phyloP scores from a whole-genome alignment of 2,113 vertebrate genomes.

The Gymnorhina tibicen region DNA sequence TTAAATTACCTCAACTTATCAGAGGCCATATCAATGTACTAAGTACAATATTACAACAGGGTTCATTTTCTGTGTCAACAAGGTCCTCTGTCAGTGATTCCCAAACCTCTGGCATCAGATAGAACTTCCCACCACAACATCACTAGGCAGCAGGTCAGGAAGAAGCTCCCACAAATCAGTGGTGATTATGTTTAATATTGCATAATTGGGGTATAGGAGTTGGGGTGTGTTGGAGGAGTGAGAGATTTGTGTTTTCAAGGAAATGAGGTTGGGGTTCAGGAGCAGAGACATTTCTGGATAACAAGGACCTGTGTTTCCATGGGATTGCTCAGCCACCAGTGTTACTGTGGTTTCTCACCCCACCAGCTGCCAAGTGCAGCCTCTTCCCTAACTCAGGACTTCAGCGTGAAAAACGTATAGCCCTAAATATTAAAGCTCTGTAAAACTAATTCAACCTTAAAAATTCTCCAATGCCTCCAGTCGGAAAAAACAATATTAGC shows the following conservation, averaged over 20 bases:
- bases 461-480: background rate
- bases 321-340: background rate
- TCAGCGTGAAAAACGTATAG: background rate
- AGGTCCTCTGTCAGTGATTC: background rate
- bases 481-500: background rate
- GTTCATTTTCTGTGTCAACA: background rate
- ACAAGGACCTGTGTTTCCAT: background rate
- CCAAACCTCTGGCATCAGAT: background rate
- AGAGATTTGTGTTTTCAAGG: background rate
- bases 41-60: background rate
- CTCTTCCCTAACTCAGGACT: background rate
- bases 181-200: background rate
- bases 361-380: background rate
- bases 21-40: background rate
- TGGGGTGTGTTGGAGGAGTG: background rate
- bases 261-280: background rate
- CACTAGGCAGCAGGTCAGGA: background rate
- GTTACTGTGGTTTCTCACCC: background rate
- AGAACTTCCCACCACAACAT: background rate
- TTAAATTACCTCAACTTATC: background rate
- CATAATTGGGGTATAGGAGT: background rate
- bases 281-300: background rate
- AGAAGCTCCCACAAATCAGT: background rate
- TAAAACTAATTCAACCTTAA: background rate
- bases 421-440: background rate